A percentile compares a stretch with the other conserved stretches of the same genome.
phyloP scores from a whole-genome alignment of 2,888 invertebrate genomes.

The Epiblema foenella region DNA sequence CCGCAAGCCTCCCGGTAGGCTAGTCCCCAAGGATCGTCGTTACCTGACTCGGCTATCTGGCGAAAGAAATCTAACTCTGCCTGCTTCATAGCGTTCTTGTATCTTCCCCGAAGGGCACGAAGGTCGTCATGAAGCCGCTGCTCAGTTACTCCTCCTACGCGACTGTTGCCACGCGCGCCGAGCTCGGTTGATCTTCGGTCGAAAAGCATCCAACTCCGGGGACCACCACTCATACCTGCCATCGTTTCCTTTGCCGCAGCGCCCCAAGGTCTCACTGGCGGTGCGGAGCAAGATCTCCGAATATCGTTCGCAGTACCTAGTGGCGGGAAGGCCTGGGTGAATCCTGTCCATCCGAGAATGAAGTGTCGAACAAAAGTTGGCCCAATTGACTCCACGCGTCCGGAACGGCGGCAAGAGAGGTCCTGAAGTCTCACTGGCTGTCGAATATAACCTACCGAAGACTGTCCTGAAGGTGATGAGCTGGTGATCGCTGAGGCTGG shows the following conservation, averaged over 20 bases:
- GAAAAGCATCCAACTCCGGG: constrained; percentile 22
- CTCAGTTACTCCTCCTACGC: background rate
- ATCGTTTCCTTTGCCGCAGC: background rate
- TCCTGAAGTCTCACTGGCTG: background rate
- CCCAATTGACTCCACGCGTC: too few relatives aligned
- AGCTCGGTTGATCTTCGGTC: background rate
- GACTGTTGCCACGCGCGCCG: constrained; percentile 44
- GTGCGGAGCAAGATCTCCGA: background rate
- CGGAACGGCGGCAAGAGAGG: background rate
- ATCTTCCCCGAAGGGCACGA: constrained; percentile 17
- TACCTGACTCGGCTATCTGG: constrained; percentile 5
- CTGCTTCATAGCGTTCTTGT: constrained; percentile 15
- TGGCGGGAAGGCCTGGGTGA: too few relatives aligned
- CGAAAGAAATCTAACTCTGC: constrained; percentile 5
- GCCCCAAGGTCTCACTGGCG: constrained; percentile 29
- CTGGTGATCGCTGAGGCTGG: constrained; percentile 48
- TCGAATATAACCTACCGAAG: background rate
- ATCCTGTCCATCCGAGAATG: too few relatives aligned
- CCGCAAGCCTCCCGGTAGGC: constrained; percentile 21
- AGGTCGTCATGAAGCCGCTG: background rate
- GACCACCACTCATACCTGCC: constrained; percentile 47
- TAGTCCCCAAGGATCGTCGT: constrained; percentile 19
- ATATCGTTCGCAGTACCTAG: too few relatives aligned
- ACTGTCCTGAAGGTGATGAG: constrained; percentile 42
- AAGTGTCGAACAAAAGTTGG: too few relatives aligned